Evolutionary conservation across 2,797 vertebrate species (phyloP).

Genomic region (Rhinophrynus dorsalis): DNA sequence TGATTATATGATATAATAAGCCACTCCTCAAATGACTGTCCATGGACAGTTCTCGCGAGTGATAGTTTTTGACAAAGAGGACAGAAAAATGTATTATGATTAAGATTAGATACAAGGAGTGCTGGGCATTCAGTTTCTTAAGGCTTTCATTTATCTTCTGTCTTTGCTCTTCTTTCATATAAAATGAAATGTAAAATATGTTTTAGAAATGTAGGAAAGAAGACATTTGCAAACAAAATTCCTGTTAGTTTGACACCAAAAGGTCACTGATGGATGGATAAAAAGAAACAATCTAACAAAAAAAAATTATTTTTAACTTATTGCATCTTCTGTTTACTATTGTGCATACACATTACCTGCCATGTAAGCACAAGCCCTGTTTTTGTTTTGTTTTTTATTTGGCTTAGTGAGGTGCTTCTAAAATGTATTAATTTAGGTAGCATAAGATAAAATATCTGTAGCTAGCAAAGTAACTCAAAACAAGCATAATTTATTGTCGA

Average conservation of each 20-base stretch:
- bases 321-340: too few species aligned
- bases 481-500: too few species aligned
- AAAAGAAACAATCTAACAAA: not conserved
- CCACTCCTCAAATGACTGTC: constrained; percentile 89
- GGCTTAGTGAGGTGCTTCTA: too few species aligned
- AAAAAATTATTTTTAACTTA: constrained; percentile 9
- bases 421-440: too few species aligned
- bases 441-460: too few species aligned
- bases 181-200: constrained; percentile 34
- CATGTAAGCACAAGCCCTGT: too few species aligned
- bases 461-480: too few species aligned
- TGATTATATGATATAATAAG: constrained; percentile 89
- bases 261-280: constrained; percentile 49
- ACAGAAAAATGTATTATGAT: constrained; percentile 89
- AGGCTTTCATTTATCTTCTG: constrained; percentile 64
- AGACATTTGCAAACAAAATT: constrained; percentile 56
- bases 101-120: constrained; percentile 87
- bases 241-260: constrained; percentile 46
- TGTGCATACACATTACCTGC: too few species aligned
- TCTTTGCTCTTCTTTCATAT: constrained; percentile 54
- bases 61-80: constrained; percentile 91
- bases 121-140: constrained; percentile 68
- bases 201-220: constrained; percentile 53
- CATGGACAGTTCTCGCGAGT: constrained; percentile 80
- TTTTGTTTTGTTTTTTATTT: too few species aligned